Conservation (phyloP, 2,888 invertebrate species). For the Meta bourneti region DNA sequence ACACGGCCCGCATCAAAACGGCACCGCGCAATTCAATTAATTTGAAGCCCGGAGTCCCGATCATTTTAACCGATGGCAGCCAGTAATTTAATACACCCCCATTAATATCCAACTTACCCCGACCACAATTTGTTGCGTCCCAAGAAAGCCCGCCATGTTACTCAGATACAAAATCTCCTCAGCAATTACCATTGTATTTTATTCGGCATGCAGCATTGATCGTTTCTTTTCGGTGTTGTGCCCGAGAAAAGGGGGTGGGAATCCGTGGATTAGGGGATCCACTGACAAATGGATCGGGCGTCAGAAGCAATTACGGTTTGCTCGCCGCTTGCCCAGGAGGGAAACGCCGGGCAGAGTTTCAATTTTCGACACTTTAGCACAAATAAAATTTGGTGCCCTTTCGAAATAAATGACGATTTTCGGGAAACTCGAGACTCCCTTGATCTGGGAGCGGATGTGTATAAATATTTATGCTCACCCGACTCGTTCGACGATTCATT, state of each 20-base stretch:
- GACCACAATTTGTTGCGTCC: background rate
- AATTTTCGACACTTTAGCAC: slow-evolving; percentile 55
- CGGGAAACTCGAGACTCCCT: slow-evolving; percentile 32
- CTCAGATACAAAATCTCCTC: background rate
- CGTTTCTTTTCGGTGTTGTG: slow-evolving; percentile 36
- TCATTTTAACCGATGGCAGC: too few relatives aligned
- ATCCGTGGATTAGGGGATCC: slow-evolving; percentile 10
- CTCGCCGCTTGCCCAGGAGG: background rate
- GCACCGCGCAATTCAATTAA: too few relatives aligned
- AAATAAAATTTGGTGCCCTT: slow-evolving; percentile 54
- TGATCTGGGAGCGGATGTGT: background rate
- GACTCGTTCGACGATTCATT: too few relatives aligned
- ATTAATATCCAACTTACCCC: too few relatives aligned
- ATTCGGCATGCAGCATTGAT: slow-evolving; percentile 43
- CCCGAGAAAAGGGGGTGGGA: slow-evolving; percentile 3
- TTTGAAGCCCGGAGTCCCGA: too few relatives aligned
- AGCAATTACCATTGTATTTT: slow-evolving; percentile 15
- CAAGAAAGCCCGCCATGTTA: too few relatives aligned
- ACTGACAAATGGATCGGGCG: slow-evolving; percentile 62
- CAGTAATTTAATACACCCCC: too few relatives aligned
- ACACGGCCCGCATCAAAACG: too few relatives aligned
- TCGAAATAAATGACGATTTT: slow-evolving; percentile 53
- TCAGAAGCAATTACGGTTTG: slow-evolving; percentile 56
- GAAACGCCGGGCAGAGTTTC: slow-evolving; percentile 20
- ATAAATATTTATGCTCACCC: slow-evolving; percentile 47